Percentiles rank a stretch among this genome's conserved stretches.
Evolutionary conservation across 2,797 vertebrate species (phyloP).

Genomic region (Gobio occitaniae): DNA sequence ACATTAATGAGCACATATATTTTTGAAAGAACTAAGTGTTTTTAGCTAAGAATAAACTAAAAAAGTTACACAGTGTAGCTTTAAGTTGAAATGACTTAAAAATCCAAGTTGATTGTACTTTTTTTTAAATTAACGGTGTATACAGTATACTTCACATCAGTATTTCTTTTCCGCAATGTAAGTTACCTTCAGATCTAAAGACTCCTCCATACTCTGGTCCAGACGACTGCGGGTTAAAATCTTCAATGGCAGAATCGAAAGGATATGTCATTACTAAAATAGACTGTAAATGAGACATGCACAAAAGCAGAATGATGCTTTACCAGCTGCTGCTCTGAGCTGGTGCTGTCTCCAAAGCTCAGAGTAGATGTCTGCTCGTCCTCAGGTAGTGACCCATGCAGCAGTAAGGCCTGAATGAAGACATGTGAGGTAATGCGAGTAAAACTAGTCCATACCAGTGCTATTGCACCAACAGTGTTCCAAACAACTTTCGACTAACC

Average conservation of each 20-base stretch:
- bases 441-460: constrained; percentile 10
- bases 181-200: constrained; percentile 94
- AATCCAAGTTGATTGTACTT: no score
- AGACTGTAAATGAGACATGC: not conserved
- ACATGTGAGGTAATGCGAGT: not conserved
- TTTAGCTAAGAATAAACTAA: no score
- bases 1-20: no score
- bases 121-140: no score
- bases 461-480: constrained; percentile 12
- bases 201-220: constrained; percentile 95
- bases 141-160: not conserved
- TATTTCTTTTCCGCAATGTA: not conserved
- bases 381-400: constrained; percentile 94
- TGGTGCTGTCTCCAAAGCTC: constrained; percentile 85
- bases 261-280: not conserved
- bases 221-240: constrained; percentile 93
- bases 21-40: no score
- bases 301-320: constrained; percentile 34
- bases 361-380: constrained; percentile 91
- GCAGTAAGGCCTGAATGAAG: constrained; percentile 86
- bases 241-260: constrained; percentile 73
- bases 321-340: constrained; percentile 94
- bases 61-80: no score
- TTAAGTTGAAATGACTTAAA: no score
- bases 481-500: constrained; percentile 20